Conservation (phyloP, 2,888 invertebrate genomes). For the Sympetrum striolatum region DNA sequence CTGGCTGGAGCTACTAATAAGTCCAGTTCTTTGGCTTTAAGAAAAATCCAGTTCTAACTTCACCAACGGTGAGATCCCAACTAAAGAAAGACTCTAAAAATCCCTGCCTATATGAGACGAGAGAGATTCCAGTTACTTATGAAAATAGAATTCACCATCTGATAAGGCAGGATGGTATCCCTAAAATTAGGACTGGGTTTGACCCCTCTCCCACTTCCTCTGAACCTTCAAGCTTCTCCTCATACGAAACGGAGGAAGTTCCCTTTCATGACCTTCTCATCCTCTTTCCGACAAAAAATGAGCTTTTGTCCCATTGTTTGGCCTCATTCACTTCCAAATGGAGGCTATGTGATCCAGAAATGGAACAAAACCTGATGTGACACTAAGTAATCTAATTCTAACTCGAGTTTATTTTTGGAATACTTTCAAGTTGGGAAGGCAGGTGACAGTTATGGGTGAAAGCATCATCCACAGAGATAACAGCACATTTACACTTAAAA, state of each 20-base stretch:
- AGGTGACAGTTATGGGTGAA: not conserved
- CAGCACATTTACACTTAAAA: not conserved
- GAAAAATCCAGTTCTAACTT: not conserved
- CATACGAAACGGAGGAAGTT: not conserved
- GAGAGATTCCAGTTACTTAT: not conserved
- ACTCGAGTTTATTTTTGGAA: constrained; percentile 7
- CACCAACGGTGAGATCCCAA: not conserved
- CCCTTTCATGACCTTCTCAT: not conserved
- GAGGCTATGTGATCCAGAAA: constrained; percentile 3
- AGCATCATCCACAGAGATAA: constrained; percentile 6
- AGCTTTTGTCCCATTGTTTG: not conserved
- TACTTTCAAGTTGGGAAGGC: not conserved
- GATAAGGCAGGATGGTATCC: not conserved
- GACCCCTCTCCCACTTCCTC: not conserved
- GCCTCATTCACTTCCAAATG: not conserved
- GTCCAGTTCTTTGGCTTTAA: too few relatives aligned
- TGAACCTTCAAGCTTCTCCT: not conserved
- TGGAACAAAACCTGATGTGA: not conserved
- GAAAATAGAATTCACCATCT: not conserved
- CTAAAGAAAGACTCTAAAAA: not conserved
- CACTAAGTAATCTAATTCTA: constrained; percentile 13
- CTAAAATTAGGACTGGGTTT: not conserved
- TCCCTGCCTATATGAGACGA: not conserved
- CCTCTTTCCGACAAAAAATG: not conserved
- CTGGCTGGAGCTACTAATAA: too few relatives aligned